Percentiles rank a stretch among this genome's conserved stretches.
phyloP scores from a whole-genome alignment of 2,797 vertebrate species.

The Chiropotes sagulatus region DNA sequence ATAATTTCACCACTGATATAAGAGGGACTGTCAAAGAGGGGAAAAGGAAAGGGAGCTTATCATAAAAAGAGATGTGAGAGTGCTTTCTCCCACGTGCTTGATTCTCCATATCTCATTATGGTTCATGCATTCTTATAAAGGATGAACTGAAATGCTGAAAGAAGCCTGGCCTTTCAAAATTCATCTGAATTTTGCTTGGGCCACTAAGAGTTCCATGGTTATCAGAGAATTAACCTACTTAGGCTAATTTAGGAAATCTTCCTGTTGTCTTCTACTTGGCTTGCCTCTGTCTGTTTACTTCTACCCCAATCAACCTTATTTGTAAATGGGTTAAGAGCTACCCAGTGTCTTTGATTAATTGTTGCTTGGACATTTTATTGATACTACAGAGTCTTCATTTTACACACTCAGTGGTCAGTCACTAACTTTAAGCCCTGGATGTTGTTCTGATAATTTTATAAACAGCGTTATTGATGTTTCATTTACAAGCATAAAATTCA shows the following conservation, averaged over 20 bases:
- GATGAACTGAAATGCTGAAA: background rate
- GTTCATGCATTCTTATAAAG: background rate
- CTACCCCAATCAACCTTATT: background rate
- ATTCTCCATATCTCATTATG: background rate
- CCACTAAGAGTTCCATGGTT: background rate
- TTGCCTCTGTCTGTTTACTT: background rate
- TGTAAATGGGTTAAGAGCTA: background rate
- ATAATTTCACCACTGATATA: background rate
- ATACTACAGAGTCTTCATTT: background rate
- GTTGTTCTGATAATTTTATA: conserved; percentile 42
- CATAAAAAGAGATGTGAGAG: background rate
- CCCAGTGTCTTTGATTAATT: background rate
- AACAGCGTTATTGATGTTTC: background rate
- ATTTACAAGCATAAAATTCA: background rate
- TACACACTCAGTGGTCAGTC: background rate
- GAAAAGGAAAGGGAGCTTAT: background rate
- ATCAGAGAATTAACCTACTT: background rate
- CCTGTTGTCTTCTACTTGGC: background rate
- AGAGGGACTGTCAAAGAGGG: background rate
- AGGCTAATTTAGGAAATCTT: background rate
- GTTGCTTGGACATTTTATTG: background rate
- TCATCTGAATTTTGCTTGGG: background rate
- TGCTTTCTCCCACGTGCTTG: background rate
- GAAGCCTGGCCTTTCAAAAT: background rate
- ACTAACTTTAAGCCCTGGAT: background rate